Conservation (phyloP, 2,888 invertebrate genomes). For the Sinelater perroti region DNA sequence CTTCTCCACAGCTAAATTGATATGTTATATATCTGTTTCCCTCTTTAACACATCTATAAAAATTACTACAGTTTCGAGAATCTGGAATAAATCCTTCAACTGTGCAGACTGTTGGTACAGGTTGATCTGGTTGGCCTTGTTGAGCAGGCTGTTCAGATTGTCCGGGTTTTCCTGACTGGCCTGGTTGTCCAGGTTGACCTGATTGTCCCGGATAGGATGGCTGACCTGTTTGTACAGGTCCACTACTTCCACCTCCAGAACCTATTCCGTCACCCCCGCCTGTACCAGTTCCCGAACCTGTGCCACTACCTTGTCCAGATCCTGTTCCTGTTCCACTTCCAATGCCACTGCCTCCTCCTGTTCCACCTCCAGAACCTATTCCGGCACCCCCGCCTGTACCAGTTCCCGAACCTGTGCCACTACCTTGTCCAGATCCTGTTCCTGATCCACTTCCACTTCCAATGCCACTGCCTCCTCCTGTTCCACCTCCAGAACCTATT, state of each 20-base stretch:
- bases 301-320: slow-evolving; percentile 4
- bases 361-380: no score
- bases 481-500: background rate
- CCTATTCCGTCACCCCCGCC: slow-evolving; percentile 21
- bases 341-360: background rate
- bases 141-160: slow-evolving; percentile 47
- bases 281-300: no score
- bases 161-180: no score
- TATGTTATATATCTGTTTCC: slow-evolving; percentile 70
- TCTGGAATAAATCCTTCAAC: slow-evolving; percentile 68
- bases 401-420: no score
- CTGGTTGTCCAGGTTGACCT: no score
- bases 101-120: slow-evolving; percentile 42
- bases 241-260: slow-evolving; percentile 43
- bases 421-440: slow-evolving; percentile 1
- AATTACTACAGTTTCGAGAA: slow-evolving; percentile 74
- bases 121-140: slow-evolving; percentile 35
- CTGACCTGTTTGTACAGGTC: slow-evolving; percentile 66
- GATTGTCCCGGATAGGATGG: no score
- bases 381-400: no score
- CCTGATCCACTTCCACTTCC: background rate
- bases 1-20: slow-evolving; percentile 75
- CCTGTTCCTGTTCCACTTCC: background rate
- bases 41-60: slow-evolving; percentile 78
- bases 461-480: background rate